Evolutionary conservation across 37 sponge, comb jelly and placozoan species (phyloP).

Genomic region (Cladorhizidae sp.): DNA sequence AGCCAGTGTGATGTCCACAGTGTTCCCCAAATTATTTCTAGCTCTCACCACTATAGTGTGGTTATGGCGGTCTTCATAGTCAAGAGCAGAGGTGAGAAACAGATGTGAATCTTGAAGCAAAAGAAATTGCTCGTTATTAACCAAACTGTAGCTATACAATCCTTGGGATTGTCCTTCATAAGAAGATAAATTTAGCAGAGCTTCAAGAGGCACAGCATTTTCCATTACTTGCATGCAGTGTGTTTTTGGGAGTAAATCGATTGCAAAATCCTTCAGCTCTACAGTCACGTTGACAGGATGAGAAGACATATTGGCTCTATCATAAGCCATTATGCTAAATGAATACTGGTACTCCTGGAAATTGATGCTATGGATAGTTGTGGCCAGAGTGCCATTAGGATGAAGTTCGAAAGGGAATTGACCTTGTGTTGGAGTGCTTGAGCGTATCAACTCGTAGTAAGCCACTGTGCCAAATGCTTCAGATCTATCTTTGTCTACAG

Average conservation of each 20-base stretch:
- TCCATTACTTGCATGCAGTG: constrained; percentile 52
- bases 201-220: constrained; percentile 17
- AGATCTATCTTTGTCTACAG: constrained; percentile 48
- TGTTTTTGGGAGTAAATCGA: not conserved
- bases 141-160: constrained; percentile 32
- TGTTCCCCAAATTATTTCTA: constrained; percentile 19
- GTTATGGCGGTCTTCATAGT: constrained; percentile 41
- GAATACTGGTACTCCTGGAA: constrained; percentile 21
- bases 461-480: constrained; percentile 23
- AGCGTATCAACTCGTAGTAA: constrained; percentile 23
- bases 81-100: constrained; percentile 15
- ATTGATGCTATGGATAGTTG: constrained; percentile 15
- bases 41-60: constrained; percentile 15
- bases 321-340: constrained; percentile 34
- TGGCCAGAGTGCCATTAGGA: constrained; percentile 34
- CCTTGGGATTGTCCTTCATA: constrained; percentile 19
- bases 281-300: constrained; percentile 37
- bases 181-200: constrained; percentile 27
- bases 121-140: not conserved
- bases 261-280: constrained; percentile 6
- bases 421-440: constrained; percentile 3
- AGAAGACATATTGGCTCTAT: constrained; percentile 22
- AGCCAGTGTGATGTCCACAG: constrained; percentile 8
- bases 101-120: constrained; percentile 3
- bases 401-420: constrained; percentile 41